Conservation (phyloP, 2,113 vertebrate genomes). For the Thalassarche chlororhynchos region DNA sequence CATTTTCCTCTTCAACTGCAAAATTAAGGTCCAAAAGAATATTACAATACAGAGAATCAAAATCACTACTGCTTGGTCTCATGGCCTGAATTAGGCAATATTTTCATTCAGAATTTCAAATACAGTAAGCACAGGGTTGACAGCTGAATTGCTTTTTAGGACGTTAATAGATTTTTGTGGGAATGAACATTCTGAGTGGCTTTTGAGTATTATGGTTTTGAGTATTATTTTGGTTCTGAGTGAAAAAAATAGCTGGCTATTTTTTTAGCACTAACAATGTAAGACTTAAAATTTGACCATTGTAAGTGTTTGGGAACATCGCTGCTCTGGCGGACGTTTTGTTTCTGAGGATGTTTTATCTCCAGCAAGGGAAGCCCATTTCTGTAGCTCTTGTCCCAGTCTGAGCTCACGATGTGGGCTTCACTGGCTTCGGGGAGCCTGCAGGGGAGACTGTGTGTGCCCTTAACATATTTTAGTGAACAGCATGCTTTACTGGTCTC, state of each 20-base stretch:
- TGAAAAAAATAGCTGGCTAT: background rate
- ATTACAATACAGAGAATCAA: background rate
- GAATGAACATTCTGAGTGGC: background rate
- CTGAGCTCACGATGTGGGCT: background rate
- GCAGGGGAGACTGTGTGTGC: background rate
- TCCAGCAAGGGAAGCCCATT: background rate
- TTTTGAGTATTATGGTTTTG: background rate
- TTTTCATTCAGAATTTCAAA: background rate
- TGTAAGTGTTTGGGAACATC: background rate
- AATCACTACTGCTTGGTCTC: background rate
- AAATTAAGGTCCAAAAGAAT: background rate
- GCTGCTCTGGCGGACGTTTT: background rate
- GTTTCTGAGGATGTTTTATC: background rate
- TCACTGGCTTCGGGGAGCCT: background rate
- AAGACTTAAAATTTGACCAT: background rate
- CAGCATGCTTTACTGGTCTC: background rate
- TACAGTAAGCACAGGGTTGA: background rate
- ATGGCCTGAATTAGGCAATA: background rate
- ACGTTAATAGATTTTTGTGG: background rate
- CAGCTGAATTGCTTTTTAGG: background rate
- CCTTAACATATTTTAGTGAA: background rate
- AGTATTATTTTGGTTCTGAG: background rate
- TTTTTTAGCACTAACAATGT: background rate
- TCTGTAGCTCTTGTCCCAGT: background rate
- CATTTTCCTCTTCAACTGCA: background rate